These are phyloP conservation scores for Drosophila eugracilis DNA, from an alignment of 1,140 invertebrate genomes.

Conservation along the genomic window DNA sequence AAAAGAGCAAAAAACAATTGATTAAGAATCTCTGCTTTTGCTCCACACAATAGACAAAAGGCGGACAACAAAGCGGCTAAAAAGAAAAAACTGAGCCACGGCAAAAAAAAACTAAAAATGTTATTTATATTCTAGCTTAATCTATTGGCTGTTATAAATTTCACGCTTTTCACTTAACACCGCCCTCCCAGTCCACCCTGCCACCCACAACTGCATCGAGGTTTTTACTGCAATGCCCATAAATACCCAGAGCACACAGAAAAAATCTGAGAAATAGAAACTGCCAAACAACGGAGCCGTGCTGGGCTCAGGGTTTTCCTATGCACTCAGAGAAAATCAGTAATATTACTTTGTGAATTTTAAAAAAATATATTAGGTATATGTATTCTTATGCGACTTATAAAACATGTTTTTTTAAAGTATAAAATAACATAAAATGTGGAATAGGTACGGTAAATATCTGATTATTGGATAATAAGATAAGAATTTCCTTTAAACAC, in stretches of 20 bases:
- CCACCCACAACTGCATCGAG: conserved; percentile 49
- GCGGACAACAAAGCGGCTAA: conserved; percentile 23
- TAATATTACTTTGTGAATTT: background rate
- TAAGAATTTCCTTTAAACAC: too few species aligned
- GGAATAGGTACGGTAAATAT: too few species aligned
- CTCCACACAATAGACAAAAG: conserved; percentile 52
- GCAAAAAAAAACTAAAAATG: conserved; percentile 37
- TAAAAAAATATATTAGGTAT: too few species aligned
- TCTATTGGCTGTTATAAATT: conserved; percentile 74
- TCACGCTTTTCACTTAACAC: conserved; percentile 64
- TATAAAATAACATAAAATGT: background rate
- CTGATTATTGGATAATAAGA: too few species aligned
- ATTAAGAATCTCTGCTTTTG: conserved; percentile 44
- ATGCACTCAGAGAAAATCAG: conserved; percentile 3
- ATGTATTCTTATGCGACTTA: too few species aligned
- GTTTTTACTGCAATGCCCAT: conserved; percentile 57
- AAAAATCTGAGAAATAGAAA: conserved; percentile 65
- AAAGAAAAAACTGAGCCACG: conserved; percentile 7
- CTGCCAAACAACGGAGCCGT: conserved; percentile 55
- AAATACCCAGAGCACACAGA: conserved; percentile 47
- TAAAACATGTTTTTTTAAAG: too few species aligned
- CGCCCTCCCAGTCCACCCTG: conserved; percentile 9
- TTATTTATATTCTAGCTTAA: conserved; percentile 66
- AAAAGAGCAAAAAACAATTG: conserved; percentile 35
- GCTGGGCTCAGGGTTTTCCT: conserved; percentile 30